phyloP scores from a whole-genome alignment of 2,113 vertebrate species.

The Asarcornis scutulata region DNA sequence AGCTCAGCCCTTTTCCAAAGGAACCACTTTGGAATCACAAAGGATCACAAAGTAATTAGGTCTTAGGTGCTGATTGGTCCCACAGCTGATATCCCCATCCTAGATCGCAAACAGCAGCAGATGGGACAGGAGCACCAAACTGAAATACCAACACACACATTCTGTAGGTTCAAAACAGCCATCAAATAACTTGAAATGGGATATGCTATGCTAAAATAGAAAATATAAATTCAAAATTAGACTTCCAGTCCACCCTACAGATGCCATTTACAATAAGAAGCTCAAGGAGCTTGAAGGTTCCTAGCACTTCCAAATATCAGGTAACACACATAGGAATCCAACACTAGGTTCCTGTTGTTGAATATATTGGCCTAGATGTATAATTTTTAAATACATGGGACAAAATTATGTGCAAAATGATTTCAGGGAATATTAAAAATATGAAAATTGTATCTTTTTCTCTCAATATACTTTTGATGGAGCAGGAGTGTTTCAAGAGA shows the following conservation, averaged over 20 bases:
- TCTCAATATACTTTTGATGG: background rate
- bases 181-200: background rate
- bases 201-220: background rate
- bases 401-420: background rate
- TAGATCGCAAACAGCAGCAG: background rate
- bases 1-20: background rate
- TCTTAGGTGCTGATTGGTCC: background rate
- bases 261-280: background rate
- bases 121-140: background rate
- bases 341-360: background rate
- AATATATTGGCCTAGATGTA: background rate
- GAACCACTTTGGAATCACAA: background rate
- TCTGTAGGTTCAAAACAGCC: background rate
- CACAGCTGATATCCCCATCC: background rate
- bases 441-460: background rate
- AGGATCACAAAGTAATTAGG: background rate
- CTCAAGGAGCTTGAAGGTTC: background rate
- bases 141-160: background rate
- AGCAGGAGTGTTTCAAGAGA: background rate
- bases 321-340: fast-evolving
- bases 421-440: slow-evolving; percentile 13
- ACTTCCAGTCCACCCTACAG: background rate
- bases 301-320: background rate
- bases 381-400: slow-evolving; percentile 45
- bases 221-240: background rate